Percentiles rank a stretch among this genome's conserved stretches.
phyloP scores from a whole-genome alignment of 1,140 invertebrate species.

The Pectinophora gossypiella region DNA sequence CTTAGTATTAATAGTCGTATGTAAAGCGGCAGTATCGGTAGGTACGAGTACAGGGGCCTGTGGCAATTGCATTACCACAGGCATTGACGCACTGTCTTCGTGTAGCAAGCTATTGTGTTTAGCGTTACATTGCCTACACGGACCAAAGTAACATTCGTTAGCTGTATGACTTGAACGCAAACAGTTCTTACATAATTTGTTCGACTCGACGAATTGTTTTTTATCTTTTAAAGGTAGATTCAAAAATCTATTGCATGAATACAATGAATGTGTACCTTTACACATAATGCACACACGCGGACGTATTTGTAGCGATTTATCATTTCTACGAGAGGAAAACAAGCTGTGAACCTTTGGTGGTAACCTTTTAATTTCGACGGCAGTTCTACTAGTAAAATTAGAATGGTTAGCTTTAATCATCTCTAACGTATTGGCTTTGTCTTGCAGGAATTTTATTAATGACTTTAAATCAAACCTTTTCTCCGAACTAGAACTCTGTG shows the following conservation, averaged over 20 bases:
- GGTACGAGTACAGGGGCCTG: conserved; percentile 6
- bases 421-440: not conserved
- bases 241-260: not conserved
- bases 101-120: conserved; percentile 1
- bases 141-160: not conserved
- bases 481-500: too few species aligned
- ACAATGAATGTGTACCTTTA: not conserved
- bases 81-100: not conserved
- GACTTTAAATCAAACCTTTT: too few species aligned
- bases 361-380: too few species aligned
- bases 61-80: not conserved
- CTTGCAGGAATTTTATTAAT: not conserved
- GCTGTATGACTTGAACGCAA: not conserved
- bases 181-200: not conserved
- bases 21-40: conserved; percentile 6
- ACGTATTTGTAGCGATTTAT: too few species aligned
- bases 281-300: too few species aligned
- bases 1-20: not conserved
- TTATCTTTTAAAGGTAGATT: not conserved
- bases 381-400: conserved; percentile 3
- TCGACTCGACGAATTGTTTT: not conserved
- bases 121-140: not conserved
- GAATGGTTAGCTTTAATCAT: conserved; percentile 2
- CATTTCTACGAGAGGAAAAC: not conserved
- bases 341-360: too few species aligned